These are phyloP conservation scores for Mustelus asterias DNA, from an alignment of 2,113 vertebrate species.

Conservation along the genomic window DNA sequence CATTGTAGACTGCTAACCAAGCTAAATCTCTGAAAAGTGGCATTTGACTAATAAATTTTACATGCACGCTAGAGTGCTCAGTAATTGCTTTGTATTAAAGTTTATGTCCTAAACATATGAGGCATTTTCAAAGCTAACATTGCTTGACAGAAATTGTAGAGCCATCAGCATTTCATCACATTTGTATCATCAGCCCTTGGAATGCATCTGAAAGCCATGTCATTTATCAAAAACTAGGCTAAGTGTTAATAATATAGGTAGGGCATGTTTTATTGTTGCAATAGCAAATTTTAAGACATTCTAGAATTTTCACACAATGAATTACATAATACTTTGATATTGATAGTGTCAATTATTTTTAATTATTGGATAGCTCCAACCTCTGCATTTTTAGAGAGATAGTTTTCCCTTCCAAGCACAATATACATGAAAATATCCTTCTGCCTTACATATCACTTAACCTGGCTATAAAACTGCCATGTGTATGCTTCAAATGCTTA, in stretches of 20 bases:
- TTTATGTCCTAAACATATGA: slow-evolving; percentile 41
- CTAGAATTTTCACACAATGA: neutral
- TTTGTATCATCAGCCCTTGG: slow-evolving; percentile 17
- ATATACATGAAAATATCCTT: neutral
- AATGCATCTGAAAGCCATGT: neutral
- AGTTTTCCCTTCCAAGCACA: neutral
- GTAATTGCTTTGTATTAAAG: slow-evolving; percentile 37
- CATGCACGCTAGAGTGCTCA: slow-evolving; percentile 26
- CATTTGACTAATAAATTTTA: slow-evolving; percentile 5
- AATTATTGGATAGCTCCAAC: neutral
- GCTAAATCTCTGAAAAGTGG: slow-evolving; percentile 21
- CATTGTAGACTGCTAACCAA: slow-evolving; percentile 3
- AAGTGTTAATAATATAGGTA: neutral
- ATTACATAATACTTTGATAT: slow-evolving; percentile 4
- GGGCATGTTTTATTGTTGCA: neutral
- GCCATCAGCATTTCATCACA: slow-evolving; percentile 27
- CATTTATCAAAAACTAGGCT: slow-evolving; percentile 9
- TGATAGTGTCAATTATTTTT: neutral
- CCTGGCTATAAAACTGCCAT: neutral
- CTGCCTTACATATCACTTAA: neutral
- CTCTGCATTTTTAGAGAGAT: neutral
- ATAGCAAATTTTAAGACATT: slow-evolving; percentile 6
- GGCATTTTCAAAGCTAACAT: slow-evolving; percentile 45
- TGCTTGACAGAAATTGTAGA: slow-evolving; percentile 41
- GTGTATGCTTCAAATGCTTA: neutral